These are phyloP conservation scores for Protobothrops flavoviridis DNA, from an alignment of 2,113 vertebrate species.

Conservation along the genomic window DNA sequence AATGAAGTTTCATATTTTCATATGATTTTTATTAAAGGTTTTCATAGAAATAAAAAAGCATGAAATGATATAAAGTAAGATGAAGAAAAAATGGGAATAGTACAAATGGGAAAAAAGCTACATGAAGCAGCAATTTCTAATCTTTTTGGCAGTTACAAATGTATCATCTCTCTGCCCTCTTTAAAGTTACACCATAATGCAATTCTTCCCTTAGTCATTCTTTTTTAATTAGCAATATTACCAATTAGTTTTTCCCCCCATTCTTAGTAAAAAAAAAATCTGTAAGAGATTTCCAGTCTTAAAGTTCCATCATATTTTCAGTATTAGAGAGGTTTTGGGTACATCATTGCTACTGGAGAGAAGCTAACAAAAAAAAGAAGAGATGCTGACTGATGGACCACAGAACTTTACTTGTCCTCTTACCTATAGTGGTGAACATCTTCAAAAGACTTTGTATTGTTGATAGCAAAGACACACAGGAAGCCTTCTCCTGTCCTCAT, in stretches of 20 bases:
- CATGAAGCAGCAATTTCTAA: not conserved
- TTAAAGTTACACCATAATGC: not conserved
- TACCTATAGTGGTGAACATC: constrained; percentile 85
- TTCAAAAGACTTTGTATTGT: constrained; percentile 83
- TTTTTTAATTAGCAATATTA: not conserved
- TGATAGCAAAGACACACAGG: constrained; percentile 86
- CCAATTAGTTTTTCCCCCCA: not conserved
- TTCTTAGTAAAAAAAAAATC: not conserved
- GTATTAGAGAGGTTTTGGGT: not conserved
- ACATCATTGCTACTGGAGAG: not conserved
- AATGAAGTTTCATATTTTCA: not conserved
- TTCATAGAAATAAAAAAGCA: not conserved
- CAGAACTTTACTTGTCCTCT: not conserved
- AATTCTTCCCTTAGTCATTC: not conserved
- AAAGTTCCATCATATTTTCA: not conserved
- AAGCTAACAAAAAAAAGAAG: not conserved
- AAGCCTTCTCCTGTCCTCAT: constrained; percentile 86
- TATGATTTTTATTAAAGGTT: not conserved
- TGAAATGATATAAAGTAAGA: not conserved
- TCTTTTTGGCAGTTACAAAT: not conserved
- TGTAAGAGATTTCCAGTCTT: not conserved
- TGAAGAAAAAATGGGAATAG: not conserved
- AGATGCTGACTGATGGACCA: not conserved
- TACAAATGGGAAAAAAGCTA: not conserved
- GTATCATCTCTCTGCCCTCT: not conserved